Evolutionary conservation across 1,140 invertebrate genomes (phyloP), one percentile per base, ranked within the genome.

Genomic region (Hylaeus anthracinus): DNA sequence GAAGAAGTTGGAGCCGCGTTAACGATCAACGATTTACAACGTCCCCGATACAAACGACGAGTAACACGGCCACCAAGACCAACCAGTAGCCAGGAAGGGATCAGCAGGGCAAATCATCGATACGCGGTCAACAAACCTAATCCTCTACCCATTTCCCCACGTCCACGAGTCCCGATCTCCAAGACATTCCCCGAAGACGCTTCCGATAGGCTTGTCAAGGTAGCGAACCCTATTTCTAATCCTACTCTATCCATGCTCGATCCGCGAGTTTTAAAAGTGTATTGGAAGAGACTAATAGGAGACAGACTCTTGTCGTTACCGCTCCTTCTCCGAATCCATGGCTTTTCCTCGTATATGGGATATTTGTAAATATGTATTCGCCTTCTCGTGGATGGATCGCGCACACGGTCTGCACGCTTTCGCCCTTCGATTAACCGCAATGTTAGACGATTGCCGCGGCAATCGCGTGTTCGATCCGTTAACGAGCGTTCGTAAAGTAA

Each of bases 11-110:
- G 55, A 66, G 80, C 64, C 69, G 86, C 86, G 60, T 70, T 74
- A 65, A 43, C 81, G 83, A 48, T 80, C 60, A 79, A 60, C 45
- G 81, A 65, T 64, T 64, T 61, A 41, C 84, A 74, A 63, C 79
- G 84, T 70, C 85, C 86, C n/a, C 88, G 89, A 45, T 87, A 89
- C 39, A 83, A 81, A 79, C 84, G 86, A 72, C 84, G 86, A 66
- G 78, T 83, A 58, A 65, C 79, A 51, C 75, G 88, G 53, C 86
- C 77, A 69, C 76, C 86, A 43, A 82, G 84, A 75, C 72, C 75
- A 61, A 84, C 71, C 1, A 84, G 65, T 66, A 82, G 83, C 72
- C 85, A 81, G 66, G 84, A 83, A 61, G 83, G 60, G 51, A 77
- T 81, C 58, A 79, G 82, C 45, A 84, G 86, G 82, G 82, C 86